Conservation (phyloP, 2,113 vertebrate genomes). For the Bombycilla garrulus region DNA sequence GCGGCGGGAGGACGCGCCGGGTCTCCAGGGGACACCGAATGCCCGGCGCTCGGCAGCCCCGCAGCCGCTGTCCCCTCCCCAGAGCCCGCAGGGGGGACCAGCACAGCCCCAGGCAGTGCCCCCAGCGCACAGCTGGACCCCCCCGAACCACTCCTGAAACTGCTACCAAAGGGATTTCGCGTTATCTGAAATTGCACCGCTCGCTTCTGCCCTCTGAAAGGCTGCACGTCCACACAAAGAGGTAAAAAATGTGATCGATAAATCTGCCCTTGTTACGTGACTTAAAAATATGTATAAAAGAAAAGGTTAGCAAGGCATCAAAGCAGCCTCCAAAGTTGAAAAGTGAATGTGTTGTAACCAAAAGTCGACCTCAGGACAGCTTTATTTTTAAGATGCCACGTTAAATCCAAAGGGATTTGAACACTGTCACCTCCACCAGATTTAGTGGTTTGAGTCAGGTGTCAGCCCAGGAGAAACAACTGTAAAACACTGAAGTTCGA, state of each 20-base stretch:
- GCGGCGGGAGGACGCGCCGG: too few relatives aligned
- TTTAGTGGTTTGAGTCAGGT: neutral
- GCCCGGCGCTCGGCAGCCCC: too few relatives aligned
- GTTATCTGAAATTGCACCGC: too few relatives aligned
- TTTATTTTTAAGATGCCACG: neutral
- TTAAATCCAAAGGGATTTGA: neutral
- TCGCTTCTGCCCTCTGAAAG: neutral
- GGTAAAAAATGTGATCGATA: fast-evolving
- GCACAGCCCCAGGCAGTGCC: too few relatives aligned
- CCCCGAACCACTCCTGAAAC: too few relatives aligned
- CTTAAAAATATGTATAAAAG: neutral
- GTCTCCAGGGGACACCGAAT: too few relatives aligned
- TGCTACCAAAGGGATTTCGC: too few relatives aligned
- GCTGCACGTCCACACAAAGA: neutral
- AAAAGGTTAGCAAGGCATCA: neutral
- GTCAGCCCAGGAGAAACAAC: neutral
- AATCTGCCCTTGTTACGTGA: neutral
- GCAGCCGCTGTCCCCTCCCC: too few relatives aligned
- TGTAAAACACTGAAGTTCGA: neutral
- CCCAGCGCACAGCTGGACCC: too few relatives aligned
- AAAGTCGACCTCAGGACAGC: fast-evolving
- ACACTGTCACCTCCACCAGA: neutral
- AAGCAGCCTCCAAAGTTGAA: neutral
- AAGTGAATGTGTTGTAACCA: neutral
- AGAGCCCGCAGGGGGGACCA: too few relatives aligned